These are phyloP conservation scores for Myotis pilosus DNA, from an alignment of 2,797 vertebrate species.

Conservation along the genomic window DNA sequence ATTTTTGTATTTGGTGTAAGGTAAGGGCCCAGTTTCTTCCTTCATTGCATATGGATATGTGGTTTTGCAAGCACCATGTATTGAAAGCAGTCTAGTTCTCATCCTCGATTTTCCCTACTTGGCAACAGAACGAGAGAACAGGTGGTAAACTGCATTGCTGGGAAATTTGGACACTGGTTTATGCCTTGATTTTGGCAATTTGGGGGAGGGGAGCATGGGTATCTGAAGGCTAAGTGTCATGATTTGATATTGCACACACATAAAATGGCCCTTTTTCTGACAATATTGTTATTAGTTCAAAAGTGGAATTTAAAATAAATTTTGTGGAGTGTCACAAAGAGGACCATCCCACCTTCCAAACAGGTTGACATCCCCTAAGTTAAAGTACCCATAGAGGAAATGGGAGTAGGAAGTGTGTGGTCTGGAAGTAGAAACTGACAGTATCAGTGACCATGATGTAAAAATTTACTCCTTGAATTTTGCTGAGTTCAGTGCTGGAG, in stretches of 20 bases:
- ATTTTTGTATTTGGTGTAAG: background rate
- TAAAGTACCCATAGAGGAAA: background rate
- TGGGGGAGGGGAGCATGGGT: background rate
- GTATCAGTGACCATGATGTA: background rate
- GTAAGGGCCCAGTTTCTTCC: background rate
- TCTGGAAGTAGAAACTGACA: background rate
- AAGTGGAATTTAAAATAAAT: conserved; percentile 43
- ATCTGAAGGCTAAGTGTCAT: background rate
- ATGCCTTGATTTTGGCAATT: background rate
- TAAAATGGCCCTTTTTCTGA: background rate
- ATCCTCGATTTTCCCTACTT: background rate
- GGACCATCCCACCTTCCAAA: background rate
- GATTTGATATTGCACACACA: background rate
- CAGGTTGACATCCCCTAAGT: background rate
- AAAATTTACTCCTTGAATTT: background rate
- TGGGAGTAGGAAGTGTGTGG: background rate
- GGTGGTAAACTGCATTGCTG: background rate
- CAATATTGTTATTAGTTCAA: background rate
- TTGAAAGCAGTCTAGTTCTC: background rate
- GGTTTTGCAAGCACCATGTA: background rate
- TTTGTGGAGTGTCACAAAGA: background rate
- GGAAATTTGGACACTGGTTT: background rate
- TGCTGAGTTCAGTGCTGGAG: background rate
- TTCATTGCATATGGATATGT: background rate
- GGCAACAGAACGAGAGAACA: background rate